Conservation (phyloP, 2,113 vertebrate genomes). For the Colistium nudipinnis region DNA sequence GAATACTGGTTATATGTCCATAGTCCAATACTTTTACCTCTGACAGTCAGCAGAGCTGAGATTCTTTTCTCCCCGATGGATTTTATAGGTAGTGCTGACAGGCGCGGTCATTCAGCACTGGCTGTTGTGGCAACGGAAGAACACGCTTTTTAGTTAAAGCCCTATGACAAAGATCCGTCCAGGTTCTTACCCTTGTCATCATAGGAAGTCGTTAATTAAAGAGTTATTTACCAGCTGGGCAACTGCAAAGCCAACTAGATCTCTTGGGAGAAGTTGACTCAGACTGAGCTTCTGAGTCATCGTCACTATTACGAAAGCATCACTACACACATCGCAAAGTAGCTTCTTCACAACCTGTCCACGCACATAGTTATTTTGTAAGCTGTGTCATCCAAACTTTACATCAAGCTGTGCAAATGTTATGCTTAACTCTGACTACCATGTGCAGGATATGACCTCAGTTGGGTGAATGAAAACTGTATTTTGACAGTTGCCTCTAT, state of each 20-base stretch:
- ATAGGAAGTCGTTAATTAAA: conserved; percentile 22
- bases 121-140: conserved; percentile 3
- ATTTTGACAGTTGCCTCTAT: conserved; percentile 7
- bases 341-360: conserved; percentile 27
- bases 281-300: conserved; percentile 55
- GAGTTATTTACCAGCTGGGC: conserved; percentile 40
- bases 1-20: conserved; percentile 4
- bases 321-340: conserved; percentile 16
- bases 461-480: conserved; percentile 9
- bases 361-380: conserved; percentile 4
- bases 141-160: conserved; percentile 18
- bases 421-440: conserved; percentile 2
- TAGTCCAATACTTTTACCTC: no score
- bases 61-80: conserved; percentile 31
- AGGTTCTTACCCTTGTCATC: conserved; percentile 19
- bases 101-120: conserved; percentile 46
- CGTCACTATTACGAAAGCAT: conserved; percentile 34
- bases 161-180: conserved; percentile 33
- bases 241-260: conserved; percentile 38
- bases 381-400: not conserved
- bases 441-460: conserved; percentile 18
- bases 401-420: conserved; percentile 6
- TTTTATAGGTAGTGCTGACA: conserved; percentile 41
- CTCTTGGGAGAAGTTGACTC: conserved; percentile 40
- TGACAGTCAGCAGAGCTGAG: no score